Percentiles rank a stretch among this genome's conserved stretches.
phyloP scores from a whole-genome alignment of 2,113 vertebrate species.

The Proterorhinus semilunaris region DNA sequence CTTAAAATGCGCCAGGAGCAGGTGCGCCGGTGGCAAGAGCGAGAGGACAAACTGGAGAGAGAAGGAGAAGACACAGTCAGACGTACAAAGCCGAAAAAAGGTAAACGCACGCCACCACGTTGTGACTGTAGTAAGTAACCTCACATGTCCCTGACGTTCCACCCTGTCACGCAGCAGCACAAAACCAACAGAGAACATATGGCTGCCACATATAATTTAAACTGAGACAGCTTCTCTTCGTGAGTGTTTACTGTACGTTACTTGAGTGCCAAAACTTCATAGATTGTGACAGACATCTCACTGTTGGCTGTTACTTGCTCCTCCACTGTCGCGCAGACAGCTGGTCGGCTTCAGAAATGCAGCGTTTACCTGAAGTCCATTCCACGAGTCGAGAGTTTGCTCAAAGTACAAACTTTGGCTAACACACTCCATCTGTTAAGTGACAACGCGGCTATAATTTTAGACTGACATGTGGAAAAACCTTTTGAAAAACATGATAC shows the following conservation, averaged over 20 bases:
- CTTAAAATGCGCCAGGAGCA: constrained; percentile 82
- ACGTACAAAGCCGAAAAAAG: constrained; percentile 67
- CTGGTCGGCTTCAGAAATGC: constrained; percentile 28
- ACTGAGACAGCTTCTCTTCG: not conserved
- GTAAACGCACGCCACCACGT: constrained; percentile 40
- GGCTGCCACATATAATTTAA: not conserved
- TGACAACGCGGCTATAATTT: constrained; percentile 1
- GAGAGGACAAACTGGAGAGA: constrained; percentile 72
- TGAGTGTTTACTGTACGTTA: constrained; percentile 5
- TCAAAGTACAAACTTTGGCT: constrained; percentile 10
- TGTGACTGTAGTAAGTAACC: not conserved
- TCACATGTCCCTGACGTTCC: not conserved
- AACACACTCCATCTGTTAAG: constrained; percentile 28
- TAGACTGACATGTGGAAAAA: constrained; percentile 3
- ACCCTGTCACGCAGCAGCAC: not conserved
- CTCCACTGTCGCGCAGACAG: constrained; percentile 34
- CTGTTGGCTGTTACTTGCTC: constrained; percentile 4
- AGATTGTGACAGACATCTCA: constrained; percentile 32
- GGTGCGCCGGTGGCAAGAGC: constrained; percentile 79
- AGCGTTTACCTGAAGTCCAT: constrained; percentile 35
- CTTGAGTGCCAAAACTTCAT: constrained; percentile 3
- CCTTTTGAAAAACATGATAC: not conserved
- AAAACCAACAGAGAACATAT: constrained; percentile 10
- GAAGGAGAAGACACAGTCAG: constrained; percentile 44
- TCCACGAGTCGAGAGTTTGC: constrained; percentile 32